Conservation (phyloP, 2,797 vertebrate species). For the Moxostoma hubbsi region DNA sequence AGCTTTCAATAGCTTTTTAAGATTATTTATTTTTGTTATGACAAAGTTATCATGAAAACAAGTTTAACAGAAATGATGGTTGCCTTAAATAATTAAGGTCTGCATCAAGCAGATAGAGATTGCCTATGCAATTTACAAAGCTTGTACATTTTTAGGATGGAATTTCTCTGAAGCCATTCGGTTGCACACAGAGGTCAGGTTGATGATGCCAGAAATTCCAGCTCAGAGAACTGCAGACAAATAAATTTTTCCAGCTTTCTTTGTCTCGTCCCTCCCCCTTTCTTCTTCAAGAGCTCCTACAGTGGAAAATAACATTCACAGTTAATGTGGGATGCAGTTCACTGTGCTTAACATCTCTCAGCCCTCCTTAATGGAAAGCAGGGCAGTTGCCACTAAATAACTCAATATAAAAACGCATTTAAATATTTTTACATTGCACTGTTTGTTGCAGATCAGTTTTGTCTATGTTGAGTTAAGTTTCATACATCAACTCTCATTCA, state of each 20-base stretch:
- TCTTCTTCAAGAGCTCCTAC: slow-evolving; percentile 58
- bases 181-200: slow-evolving; percentile 68
- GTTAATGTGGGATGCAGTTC: slow-evolving; percentile 58
- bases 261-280: slow-evolving; percentile 76
- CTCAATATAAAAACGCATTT: slow-evolving; percentile 3
- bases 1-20: neutral
- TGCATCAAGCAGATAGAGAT: neutral
- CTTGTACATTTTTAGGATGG: neutral
- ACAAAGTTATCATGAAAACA: neutral
- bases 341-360: slow-evolving; percentile 44
- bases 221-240: slow-evolving; percentile 72
- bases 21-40: neutral
- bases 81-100: neutral
- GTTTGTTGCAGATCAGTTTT: neutral
- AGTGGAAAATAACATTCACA: slow-evolving; percentile 81
- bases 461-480: neutral
- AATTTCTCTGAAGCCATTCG: slow-evolving; percentile 51
- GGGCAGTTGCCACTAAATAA: neutral
- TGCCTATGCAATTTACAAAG: neutral
- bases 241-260: slow-evolving; percentile 70
- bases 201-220: slow-evolving; percentile 81
- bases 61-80: neutral
- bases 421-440: slow-evolving; percentile 6
- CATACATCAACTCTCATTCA: neutral
- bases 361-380: slow-evolving; percentile 18